Conservation (phyloP, 1,140 invertebrate genomes). For the Drosophila mojavensis region DNA sequence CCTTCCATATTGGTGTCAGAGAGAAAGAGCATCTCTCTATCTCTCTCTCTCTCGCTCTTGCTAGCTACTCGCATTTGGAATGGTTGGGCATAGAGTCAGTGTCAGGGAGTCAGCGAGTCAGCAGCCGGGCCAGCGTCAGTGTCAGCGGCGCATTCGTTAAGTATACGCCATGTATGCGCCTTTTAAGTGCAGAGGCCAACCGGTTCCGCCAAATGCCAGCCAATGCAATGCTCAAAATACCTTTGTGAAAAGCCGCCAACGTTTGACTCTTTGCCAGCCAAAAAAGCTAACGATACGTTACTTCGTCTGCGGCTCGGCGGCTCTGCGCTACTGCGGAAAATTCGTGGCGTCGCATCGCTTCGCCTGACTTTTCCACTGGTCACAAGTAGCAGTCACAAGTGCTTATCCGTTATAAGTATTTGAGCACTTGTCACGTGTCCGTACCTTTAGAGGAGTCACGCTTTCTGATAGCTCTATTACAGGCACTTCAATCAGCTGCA, state of each 20-base stretch:
- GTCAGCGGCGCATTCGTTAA: conserved; percentile 60
- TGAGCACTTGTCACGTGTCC: conserved; percentile 7
- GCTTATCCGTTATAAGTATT: not conserved
- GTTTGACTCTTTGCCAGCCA: conserved; percentile 50
- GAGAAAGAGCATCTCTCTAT: conserved; percentile 38
- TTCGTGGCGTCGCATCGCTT: conserved; percentile 7
- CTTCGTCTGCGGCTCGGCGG: not conserved
- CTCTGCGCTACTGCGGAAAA: conserved; percentile 39
- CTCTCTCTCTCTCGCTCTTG: conserved; percentile 49
- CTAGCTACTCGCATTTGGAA: conserved; percentile 30
- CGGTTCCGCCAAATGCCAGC: conserved; percentile 46
- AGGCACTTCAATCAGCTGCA: conserved; percentile 7
- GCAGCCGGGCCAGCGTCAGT: conserved; percentile 13
- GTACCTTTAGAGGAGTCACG: conserved; percentile 17
- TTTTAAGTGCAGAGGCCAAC: conserved; percentile 70
- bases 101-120: conserved; percentile 12
- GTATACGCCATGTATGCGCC: conserved; percentile 74
- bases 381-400: conserved; percentile 11
- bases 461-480: conserved; percentile 24
- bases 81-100: not conserved
- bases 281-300: not conserved
- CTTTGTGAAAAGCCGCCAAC: conserved; percentile 55
- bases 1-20: conserved; percentile 71
- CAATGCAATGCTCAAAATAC: conserved; percentile 45
- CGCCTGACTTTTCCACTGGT: not conserved